These are phyloP conservation scores for Brachypteracias leptosomus DNA, from an alignment of 2,113 vertebrate species.

Conservation along the genomic window DNA sequence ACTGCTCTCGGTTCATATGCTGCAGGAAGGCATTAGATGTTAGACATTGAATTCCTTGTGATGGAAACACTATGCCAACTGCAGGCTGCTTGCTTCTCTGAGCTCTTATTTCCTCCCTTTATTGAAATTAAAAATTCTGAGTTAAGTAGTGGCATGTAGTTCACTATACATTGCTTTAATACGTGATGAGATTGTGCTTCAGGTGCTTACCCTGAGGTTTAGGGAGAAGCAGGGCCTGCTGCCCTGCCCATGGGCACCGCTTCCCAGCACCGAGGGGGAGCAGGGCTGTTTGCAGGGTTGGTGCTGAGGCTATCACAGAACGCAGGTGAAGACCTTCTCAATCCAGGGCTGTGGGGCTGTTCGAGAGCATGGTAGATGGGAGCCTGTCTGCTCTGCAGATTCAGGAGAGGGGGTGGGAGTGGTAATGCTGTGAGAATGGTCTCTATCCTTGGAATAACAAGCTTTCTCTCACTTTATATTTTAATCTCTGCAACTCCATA, in stretches of 20 bases:
- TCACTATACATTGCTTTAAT: background rate
- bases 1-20: rapidly evolving
- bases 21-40: rapidly evolving
- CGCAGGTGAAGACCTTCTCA: background rate
- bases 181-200: rapidly evolving
- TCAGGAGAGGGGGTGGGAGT: background rate
- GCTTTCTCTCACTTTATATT: background rate
- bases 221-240: rapidly evolving
- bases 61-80: background rate
- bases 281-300: rapidly evolving
- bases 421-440: rapidly evolving
- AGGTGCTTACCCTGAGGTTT: background rate
- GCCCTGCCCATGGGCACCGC: rapidly evolving
- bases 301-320: rapidly evolving
- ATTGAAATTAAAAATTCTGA: background rate
- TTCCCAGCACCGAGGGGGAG: rapidly evolving
- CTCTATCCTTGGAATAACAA: background rate
- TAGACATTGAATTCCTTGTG: rapidly evolving
- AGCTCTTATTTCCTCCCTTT: background rate
- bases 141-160: background rate
- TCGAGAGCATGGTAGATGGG: rapidly evolving
- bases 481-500: background rate
- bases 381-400: no score
- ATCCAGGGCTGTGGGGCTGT: rapidly evolving
- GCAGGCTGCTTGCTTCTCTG: background rate